Evolutionary conservation across 2,888 invertebrate species (phyloP).

Genomic region (Julus scandinavius): DNA sequence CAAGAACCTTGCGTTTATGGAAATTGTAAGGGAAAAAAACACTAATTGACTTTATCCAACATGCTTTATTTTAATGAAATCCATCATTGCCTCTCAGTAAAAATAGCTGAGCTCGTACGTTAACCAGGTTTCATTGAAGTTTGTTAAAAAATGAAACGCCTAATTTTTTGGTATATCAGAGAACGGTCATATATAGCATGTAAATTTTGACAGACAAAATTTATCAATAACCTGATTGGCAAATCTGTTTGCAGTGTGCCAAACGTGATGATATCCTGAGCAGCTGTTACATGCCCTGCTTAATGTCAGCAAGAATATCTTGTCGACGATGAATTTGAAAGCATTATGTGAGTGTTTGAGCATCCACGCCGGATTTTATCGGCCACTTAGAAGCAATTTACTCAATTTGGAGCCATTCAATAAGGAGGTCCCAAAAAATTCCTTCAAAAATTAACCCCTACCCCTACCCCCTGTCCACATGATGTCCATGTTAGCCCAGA

Average conservation of each 20-base stretch:
- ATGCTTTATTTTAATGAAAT: not conserved
- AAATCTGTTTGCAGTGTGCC: not conserved
- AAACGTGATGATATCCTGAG: not conserved
- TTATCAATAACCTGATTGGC: constrained; percentile 17
- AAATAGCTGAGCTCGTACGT: not conserved
- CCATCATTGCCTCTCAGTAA: not conserved
- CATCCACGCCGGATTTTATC: not conserved
- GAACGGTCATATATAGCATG: not conserved
- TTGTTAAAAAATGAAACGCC: not conserved
- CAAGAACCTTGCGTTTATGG: not conserved
- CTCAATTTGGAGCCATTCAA: too few species aligned
- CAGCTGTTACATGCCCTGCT: not conserved
- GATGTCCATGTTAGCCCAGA: too few species aligned
- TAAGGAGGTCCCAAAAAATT: too few species aligned
- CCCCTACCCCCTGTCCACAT: too few species aligned
- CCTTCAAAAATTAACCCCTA: too few species aligned
- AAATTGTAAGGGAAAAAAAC: not conserved
- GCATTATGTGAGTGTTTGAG: not conserved
- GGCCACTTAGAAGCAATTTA: not conserved
- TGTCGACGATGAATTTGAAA: not conserved
- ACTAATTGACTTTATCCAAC: not conserved
- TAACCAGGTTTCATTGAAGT: not conserved
- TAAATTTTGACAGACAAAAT: not conserved
- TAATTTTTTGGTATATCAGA: not conserved
- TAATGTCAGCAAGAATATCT: constrained; percentile 12